Evolutionary conservation across 2,797 vertebrate species (phyloP), one percentile per base, ranked within the genome.

Genomic region (Megalops cyprinoides): DNA sequence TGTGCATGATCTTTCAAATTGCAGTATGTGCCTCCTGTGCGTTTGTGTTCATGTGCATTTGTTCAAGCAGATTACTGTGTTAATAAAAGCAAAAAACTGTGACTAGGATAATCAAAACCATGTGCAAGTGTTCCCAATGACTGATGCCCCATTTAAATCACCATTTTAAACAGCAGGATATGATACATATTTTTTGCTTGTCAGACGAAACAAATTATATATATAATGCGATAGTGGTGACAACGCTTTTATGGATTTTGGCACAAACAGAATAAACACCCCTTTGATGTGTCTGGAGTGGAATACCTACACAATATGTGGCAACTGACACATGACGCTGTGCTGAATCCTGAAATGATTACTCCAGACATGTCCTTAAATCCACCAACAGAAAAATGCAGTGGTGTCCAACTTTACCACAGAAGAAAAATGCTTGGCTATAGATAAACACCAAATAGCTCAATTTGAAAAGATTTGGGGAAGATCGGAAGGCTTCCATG

Each of bases 191-290:
- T 71, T 44, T n/a, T 20, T 1, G 8, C n/a, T 71, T 69, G 65
- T 28, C 65, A 37, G n/a, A 34, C n/a, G 0, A 12, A 14, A 14
- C 14, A 65, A 67, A 67, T 14, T 18, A 18, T 15, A 20, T n/a
- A n/a, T 28, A 44, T 28, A 44, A 55, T 60, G 49, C 28, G 73
- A n/a, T n/a, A n/a, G n/a, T n/a, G n/a, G n/a, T n/a, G n/a, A n/a
- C n/a, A n/a, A n/a, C n/a, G 5, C n/a, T 83, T 77, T 53, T 76
- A 86, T 79, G 84, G 34, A 10, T 46, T 60, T 74, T 39, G 74
- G 79, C 60, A 15, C 31, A 65, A 58, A 9, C 49, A 42, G 34
- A 85, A 78, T 75, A 4, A 42, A 58, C 6, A 80, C 5, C 46
- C 14, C 5, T 2, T 44, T 1, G 37, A n/a, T 0, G 37, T 18